Evolutionary conservation across 1,140 invertebrate genomes (phyloP).

Genomic region (Thaumetopoea pityocampa): DNA sequence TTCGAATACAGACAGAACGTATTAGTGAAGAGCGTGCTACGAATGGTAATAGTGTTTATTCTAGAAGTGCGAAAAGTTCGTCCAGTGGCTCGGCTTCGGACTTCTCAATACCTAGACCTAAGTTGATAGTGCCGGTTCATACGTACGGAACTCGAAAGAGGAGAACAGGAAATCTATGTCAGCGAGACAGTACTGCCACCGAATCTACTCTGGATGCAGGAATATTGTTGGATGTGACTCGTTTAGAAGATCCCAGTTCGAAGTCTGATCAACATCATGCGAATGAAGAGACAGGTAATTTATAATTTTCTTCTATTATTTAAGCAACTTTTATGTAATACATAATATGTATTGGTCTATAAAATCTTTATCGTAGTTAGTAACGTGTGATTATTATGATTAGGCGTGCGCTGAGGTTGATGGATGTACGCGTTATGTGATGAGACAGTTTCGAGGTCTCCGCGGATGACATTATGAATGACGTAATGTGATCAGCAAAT

Average conservation of each 20-base stretch:
- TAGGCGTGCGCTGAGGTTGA: slow-evolving; percentile 36
- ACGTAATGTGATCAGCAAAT: slow-evolving; percentile 16
- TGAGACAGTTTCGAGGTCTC: slow-evolving; percentile 26
- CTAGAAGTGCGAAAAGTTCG: slow-evolving; percentile 66
- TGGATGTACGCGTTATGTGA: slow-evolving; percentile 32
- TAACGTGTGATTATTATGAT: slow-evolving; percentile 32
- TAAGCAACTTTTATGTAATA: slow-evolving; percentile 12
- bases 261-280: slow-evolving; percentile 36
- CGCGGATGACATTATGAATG: slow-evolving; percentile 12
- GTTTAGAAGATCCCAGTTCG: slow-evolving; percentile 43
- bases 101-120: slow-evolving; percentile 88
- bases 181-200: slow-evolving; percentile 64
- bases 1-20: slow-evolving; percentile 41
- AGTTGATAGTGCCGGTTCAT: slow-evolving; percentile 90
- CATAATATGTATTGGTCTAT: neutral
- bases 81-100: slow-evolving; percentile 77
- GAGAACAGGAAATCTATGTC: slow-evolving; percentile 83
- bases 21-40: slow-evolving; percentile 64
- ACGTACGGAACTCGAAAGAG: slow-evolving; percentile 87
- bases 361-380: slow-evolving; percentile 14
- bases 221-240: slow-evolving; percentile 55
- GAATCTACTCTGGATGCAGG: slow-evolving; percentile 63
- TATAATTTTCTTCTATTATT: slow-evolving; percentile 13
- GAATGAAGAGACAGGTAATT: slow-evolving; percentile 56
- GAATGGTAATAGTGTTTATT: slow-evolving; percentile 64